A percentile compares a stretch with the other conserved stretches of the same genome.
These are phyloP conservation scores for Drosophila littoralis DNA, from an alignment of 1,140 invertebrate species.

Conservation along the genomic window DNA sequence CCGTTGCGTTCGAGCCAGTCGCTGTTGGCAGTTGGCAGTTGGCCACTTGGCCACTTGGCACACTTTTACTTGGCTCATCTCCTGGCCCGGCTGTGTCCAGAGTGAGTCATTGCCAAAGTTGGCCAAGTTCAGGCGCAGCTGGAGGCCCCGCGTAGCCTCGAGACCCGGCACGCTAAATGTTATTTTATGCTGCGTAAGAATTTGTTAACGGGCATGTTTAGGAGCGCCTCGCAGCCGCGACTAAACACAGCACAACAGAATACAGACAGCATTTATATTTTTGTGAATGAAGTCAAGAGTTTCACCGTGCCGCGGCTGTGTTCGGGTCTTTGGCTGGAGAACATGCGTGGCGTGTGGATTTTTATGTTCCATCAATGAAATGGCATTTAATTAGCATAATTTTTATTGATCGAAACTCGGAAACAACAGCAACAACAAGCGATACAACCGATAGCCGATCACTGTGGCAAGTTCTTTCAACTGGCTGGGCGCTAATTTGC, in stretches of 20 bases:
- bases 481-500: constrained; percentile 62
- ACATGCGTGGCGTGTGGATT: constrained; percentile 76
- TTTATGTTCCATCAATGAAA: constrained; percentile 83
- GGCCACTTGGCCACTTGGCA: constrained; percentile 69
- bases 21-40: constrained; percentile 5
- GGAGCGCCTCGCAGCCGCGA: constrained; percentile 35
- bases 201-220: constrained; percentile 78
- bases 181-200: constrained; percentile 70
- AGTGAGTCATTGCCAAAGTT: constrained; percentile 64
- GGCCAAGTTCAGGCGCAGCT: constrained; percentile 78
- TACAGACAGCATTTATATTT: constrained; percentile 58
- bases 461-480: constrained; percentile 74
- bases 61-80: constrained; percentile 68
- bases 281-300: constrained; percentile 79
- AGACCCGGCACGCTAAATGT: constrained; percentile 36
- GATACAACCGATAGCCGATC: constrained; percentile 42
- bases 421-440: constrained; percentile 45
- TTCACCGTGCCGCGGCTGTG: constrained; percentile 46
- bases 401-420: constrained; percentile 73
- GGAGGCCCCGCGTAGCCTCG: constrained; percentile 48
- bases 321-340: constrained; percentile 32
- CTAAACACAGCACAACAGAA: constrained; percentile 46
- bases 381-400: constrained; percentile 82
- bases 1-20: constrained; percentile 43
- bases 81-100: constrained; percentile 27